Percentiles rank a stretch among this genome's conserved stretches.
Evolutionary conservation across 2,888 invertebrate genomes (phyloP).

Genomic region (Saturnia pavonia): DNA sequence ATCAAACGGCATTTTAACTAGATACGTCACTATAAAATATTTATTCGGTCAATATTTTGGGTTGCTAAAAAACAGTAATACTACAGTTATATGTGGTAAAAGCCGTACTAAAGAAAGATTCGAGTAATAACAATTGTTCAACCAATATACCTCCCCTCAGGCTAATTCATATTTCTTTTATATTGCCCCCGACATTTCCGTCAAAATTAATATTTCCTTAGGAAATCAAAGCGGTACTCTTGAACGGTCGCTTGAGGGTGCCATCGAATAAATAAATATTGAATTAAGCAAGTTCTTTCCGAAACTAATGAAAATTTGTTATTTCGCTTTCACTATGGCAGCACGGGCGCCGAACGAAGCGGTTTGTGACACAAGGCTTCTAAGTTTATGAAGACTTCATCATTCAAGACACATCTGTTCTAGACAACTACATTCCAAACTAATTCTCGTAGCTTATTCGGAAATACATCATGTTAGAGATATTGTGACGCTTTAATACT

Average conservation of each 20-base stretch:
- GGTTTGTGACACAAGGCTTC: slow-evolving; percentile 30
- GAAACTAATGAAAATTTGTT: slow-evolving; percentile 49
- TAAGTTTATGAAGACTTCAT: not conserved
- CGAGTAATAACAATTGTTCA: not conserved
- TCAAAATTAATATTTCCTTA: slow-evolving; percentile 32
- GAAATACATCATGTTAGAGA: not conserved
- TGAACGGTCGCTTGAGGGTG: slow-evolving; percentile 24
- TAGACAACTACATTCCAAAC: not conserved
- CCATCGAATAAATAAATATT: slow-evolving; percentile 43
- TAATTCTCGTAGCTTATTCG: not conserved
- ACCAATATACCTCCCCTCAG: not conserved
- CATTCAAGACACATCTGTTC: not conserved
- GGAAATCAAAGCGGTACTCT: slow-evolving; percentile 29
- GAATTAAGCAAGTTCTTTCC: slow-evolving; percentile 41
- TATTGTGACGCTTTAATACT: not conserved
- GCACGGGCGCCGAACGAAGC: slow-evolving; percentile 34
- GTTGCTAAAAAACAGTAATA: not conserved
- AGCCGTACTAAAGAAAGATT: not conserved
- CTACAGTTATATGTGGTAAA: too few relatives aligned
- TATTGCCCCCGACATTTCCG: slow-evolving; percentile 7
- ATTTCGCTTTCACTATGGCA: slow-evolving; percentile 39
- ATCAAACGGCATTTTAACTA: too few relatives aligned
- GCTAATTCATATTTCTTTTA: slow-evolving; percentile 11
- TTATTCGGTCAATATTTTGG: too few relatives aligned
- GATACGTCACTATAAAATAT: too few relatives aligned